A percentile compares a stretch with the other conserved stretches of the same genome.
Conservation (phyloP, 2,113 vertebrate genomes). For the human (Homo sapiens) region DNA sequence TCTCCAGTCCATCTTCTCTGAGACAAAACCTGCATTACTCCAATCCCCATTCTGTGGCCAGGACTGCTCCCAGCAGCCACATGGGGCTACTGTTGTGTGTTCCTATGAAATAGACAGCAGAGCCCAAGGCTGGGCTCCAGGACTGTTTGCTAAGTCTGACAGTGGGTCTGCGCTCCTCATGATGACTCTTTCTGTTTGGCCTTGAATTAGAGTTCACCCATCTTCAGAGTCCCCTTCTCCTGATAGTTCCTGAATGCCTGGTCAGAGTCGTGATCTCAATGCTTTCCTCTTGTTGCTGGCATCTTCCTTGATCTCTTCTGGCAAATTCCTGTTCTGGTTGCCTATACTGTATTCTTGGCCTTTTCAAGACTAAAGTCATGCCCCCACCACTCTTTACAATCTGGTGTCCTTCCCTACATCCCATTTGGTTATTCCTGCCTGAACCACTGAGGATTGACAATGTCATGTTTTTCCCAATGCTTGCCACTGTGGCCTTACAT, state of each 20-base stretch:
- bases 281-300: not conserved
- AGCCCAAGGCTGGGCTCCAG: not conserved
- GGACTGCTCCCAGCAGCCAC: not conserved
- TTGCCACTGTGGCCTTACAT: not conserved
- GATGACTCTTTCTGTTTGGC: not conserved
- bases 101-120: not conserved
- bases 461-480: not conserved
- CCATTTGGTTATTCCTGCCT: not conserved
- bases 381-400: not conserved
- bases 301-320: not conserved
- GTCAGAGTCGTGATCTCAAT: not conserved
- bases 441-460: not conserved
- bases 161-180: not conserved
- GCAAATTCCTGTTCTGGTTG: not conserved
- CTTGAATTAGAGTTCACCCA: not conserved
- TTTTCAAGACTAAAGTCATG: not conserved
- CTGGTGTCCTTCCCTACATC: not conserved
- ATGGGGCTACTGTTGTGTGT: not conserved
- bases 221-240: not conserved
- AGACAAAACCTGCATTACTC: not conserved
- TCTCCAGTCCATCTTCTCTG: not conserved
- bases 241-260: not conserved
- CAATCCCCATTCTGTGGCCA: not conserved
- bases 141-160: not conserved
- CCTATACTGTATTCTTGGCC: not conserved